Conservation (phyloP, 1,140 invertebrate genomes). For the Drosophila punjabiensis region DNA sequence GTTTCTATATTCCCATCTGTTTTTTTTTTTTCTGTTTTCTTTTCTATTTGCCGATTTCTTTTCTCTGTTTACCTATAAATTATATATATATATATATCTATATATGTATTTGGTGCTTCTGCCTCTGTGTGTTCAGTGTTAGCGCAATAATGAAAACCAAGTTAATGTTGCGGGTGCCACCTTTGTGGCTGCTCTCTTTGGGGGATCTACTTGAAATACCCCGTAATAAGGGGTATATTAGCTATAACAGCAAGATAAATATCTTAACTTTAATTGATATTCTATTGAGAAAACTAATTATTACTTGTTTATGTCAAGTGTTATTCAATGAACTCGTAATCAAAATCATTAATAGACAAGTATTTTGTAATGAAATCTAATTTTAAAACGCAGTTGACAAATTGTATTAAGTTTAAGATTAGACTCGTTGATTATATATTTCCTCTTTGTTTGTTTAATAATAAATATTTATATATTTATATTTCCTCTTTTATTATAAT, state of each 20-base stretch:
- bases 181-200: neutral
- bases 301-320: no score
- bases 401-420: neutral
- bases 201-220: neutral
- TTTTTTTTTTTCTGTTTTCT: neutral
- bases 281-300: no score
- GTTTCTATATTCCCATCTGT: slow-evolving; percentile 8
- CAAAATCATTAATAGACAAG: neutral
- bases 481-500: no score
- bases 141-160: slow-evolving; percentile 47
- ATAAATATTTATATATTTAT: neutral
- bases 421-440: neutral
- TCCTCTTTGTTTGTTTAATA: no score
- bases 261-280: no score
- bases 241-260: neutral
- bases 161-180: slow-evolving; percentile 24
- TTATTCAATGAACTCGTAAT: no score
- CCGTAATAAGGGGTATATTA: neutral
- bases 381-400: slow-evolving; percentile 6
- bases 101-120: slow-evolving; percentile 17
- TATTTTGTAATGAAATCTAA: neutral
- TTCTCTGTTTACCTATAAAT: slow-evolving; percentile 57
- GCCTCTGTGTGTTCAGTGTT: slow-evolving; percentile 44
- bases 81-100: slow-evolving; percentile 22
- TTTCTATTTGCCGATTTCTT: slow-evolving; percentile 32